Evolutionary conservation across 2,113 vertebrate genomes (phyloP).

Genomic region (Melanocharis versteri): DNA sequence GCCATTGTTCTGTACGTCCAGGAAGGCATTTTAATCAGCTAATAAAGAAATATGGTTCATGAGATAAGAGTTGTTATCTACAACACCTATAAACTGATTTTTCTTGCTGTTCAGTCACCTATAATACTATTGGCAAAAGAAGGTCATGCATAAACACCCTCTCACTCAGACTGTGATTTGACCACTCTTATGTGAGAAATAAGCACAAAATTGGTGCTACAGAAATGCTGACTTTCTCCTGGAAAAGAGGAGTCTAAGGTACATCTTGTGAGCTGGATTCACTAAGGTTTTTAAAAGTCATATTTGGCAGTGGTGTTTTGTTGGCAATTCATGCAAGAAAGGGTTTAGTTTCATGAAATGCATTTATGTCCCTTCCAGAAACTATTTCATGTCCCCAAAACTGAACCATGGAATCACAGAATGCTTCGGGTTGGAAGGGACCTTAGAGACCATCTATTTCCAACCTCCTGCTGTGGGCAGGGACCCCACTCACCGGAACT

Average conservation of each 20-base stretch:
- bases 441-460: neutral
- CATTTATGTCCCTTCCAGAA: neutral
- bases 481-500: neutral
- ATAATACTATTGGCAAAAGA: neutral
- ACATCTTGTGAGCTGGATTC: neutral
- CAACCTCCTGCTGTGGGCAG: neutral
- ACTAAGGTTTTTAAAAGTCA: neutral
- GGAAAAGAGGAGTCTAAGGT: neutral
- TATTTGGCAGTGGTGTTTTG: neutral
- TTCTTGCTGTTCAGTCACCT: neutral
- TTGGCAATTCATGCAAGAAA: neutral
- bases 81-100: neutral
- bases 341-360: neutral
- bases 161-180: neutral
- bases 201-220: neutral
- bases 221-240: neutral
- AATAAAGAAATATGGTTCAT: neutral
- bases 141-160: neutral
- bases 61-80: neutral
- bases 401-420: neutral
- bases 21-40: neutral
- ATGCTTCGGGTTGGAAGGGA: neutral
- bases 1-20: neutral
- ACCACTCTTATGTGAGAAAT: neutral
- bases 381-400: neutral